These are phyloP conservation scores for Onychostruthus taczanowskii DNA, from an alignment of 2,113 vertebrate genomes.

Conservation along the genomic window DNA sequence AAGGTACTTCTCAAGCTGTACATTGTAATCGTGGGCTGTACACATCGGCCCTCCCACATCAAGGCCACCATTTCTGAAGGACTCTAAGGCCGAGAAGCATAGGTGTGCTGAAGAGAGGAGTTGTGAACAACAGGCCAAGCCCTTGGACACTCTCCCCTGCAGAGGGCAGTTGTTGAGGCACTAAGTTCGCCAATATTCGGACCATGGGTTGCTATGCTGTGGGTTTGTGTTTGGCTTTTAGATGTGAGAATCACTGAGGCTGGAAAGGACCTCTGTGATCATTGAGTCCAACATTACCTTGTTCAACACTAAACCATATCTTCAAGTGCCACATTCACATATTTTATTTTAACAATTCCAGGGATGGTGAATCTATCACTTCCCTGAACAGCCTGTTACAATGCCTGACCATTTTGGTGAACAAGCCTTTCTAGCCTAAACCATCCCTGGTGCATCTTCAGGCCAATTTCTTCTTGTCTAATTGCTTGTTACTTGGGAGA, in stretches of 20 bases:
- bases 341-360: neutral
- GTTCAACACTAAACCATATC: neutral
- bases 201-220: neutral
- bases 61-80: neutral
- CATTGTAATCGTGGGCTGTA: neutral
- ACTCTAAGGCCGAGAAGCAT: fast-evolving
- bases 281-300: neutral
- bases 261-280: neutral
- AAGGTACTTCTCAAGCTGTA: neutral
- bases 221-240: neutral
- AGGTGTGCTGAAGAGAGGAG: neutral
- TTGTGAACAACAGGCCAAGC: neutral
- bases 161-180: neutral
- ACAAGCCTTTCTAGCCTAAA: neutral
- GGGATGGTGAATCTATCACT: neutral
- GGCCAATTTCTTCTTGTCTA: neutral
- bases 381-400: neutral
- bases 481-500: neutral
- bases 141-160: neutral
- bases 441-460: neutral
- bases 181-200: neutral
- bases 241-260: neutral
- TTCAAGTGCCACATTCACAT: neutral
- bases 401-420: neutral
- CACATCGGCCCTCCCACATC: neutral